A percentile compares a stretch with the other conserved stretches of the same genome.
Evolutionary conservation across 2,113 vertebrate species (phyloP).

Genomic region (Origma solitaria): DNA sequence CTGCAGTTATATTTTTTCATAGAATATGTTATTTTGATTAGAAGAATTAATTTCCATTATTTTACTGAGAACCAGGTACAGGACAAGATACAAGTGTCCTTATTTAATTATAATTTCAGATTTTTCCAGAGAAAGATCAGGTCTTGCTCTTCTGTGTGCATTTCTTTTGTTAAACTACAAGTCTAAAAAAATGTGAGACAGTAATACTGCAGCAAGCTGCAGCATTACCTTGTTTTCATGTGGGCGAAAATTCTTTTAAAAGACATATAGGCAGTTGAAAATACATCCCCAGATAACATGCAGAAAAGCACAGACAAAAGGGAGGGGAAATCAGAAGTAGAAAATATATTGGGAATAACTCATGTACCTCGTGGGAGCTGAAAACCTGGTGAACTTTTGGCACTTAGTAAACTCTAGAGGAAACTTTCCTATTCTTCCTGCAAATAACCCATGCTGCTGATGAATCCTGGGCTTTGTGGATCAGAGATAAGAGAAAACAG

Average conservation of each 20-base stretch:
- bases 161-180: neutral
- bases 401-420: neutral
- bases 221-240: neutral
- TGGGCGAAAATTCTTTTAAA: neutral
- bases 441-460: neutral
- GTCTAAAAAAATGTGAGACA: neutral
- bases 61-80: neutral
- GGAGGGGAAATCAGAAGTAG: neutral
- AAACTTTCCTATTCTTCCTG: neutral
- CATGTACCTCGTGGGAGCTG: neutral
- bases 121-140: neutral
- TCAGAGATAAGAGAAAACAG: neutral
- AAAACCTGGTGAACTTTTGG: neutral
- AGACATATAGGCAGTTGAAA: neutral
- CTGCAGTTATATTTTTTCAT: neutral
- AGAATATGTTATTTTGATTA: neutral
- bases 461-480: neutral
- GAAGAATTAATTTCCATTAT: neutral
- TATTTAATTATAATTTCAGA: neutral
- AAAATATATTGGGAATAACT: neutral
- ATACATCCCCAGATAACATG: neutral
- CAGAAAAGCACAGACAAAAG: neutral
- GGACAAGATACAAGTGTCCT: neutral
- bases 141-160: neutral
- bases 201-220: neutral